A percentile compares a stretch with the other conserved stretches of the same genome.
phyloP scores from a whole-genome alignment of 2,113 vertebrate species.

The Phoxinus phoxinus region DNA sequence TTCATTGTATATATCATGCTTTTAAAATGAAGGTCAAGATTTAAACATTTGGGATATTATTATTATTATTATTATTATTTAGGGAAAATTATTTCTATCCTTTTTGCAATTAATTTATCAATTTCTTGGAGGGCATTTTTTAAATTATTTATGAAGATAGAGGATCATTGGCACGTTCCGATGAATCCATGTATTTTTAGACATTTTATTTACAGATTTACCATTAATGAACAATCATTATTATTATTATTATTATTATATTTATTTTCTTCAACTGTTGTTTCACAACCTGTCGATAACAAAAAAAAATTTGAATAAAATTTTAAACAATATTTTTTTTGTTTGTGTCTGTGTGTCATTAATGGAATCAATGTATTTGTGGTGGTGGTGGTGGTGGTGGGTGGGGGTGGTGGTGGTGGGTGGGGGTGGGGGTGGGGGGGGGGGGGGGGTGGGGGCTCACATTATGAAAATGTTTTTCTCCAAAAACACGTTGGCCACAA shows the following conservation, averaged over 20 bases:
- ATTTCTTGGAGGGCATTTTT: conserved; percentile 62
- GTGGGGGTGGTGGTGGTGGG: too few species aligned
- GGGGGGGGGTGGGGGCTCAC: too few species aligned
- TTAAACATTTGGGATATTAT: conserved; percentile 58
- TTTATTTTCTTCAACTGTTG: conserved; percentile 81
- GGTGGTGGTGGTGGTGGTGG: too few species aligned
- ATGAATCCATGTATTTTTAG: conserved; percentile 76
- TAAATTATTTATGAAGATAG: conserved; percentile 70
- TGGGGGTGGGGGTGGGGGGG: too few species aligned
- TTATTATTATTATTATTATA: conserved; percentile 69
- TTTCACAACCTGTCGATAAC: conserved; percentile 82
- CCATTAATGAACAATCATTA: conserved; percentile 58
- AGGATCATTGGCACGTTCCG: conserved; percentile 69
- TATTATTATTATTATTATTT: conserved; percentile 54
- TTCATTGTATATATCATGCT: conserved; percentile 80
- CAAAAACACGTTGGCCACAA: too few species aligned
- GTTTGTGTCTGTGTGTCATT: conserved; percentile 38
- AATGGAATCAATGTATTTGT: background rate
- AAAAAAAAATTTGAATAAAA: conserved; percentile 79
- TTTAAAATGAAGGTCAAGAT: conserved; percentile 67
- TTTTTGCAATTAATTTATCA: conserved; percentile 66
- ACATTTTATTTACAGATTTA: conserved; percentile 81
- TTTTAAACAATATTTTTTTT: conserved; percentile 70
- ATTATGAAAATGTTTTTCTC: too few species aligned
- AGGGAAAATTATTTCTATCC: conserved; percentile 45